Evolutionary conservation across 2,888 invertebrate genomes (phyloP).

Genomic region (Chalcis sispes): DNA sequence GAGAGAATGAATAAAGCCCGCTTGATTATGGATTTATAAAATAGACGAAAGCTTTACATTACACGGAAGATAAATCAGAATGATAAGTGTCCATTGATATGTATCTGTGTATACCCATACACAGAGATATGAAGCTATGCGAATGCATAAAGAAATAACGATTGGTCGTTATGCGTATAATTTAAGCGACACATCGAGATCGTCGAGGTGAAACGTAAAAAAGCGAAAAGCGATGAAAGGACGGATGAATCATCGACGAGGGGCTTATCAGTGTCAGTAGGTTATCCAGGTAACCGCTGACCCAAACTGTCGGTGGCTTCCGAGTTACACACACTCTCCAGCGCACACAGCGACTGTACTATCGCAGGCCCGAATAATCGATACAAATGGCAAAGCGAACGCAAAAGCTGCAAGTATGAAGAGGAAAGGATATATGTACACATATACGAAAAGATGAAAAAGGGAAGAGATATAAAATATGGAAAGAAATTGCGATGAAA

Average conservation of each 20-base stretch:
- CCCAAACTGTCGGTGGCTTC: constrained; percentile 40
- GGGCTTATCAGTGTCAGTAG: constrained; percentile 62
- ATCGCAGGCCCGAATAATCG: constrained; percentile 64
- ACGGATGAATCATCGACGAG: constrained; percentile 36
- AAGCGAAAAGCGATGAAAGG: constrained; percentile 2
- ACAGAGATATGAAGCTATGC: too few relatives aligned
- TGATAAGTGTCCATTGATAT: constrained; percentile 2
- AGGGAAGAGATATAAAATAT: too few relatives aligned
- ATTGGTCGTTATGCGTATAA: background rate
- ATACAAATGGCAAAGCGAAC: constrained; percentile 59
- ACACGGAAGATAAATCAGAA: too few relatives aligned
- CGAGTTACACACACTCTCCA: constrained; percentile 51
- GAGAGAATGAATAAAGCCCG: too few relatives aligned
- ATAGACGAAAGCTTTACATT: too few relatives aligned
- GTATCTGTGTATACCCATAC: too few relatives aligned
- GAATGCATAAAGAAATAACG: background rate
- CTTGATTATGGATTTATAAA: too few relatives aligned
- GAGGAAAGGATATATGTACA: background rate
- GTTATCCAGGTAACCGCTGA: constrained; percentile 62
- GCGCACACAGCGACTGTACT: constrained; percentile 50
- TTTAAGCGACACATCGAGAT: background rate
- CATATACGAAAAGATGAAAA: background rate
- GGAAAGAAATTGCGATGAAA: background rate
- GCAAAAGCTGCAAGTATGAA: too few relatives aligned
- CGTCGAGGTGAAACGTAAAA: too few relatives aligned